Evolutionary conservation across 1,140 invertebrate species (phyloP).

Genomic region (Drosophila fuyamai): DNA sequence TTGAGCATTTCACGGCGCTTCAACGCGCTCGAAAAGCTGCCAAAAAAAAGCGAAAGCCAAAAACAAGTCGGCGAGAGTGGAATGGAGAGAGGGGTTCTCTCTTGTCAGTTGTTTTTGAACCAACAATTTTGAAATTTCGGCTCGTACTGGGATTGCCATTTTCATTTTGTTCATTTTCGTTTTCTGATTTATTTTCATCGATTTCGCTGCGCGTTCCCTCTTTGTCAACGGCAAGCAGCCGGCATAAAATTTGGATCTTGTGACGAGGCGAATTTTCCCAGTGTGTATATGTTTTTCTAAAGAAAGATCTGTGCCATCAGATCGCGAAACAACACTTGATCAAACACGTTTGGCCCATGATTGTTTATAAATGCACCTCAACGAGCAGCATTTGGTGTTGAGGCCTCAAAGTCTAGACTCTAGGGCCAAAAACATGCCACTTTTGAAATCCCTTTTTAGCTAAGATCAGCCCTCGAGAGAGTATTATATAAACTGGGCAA

Average conservation of each 20-base stretch:
- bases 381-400: slow-evolving; percentile 31
- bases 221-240: slow-evolving; percentile 35
- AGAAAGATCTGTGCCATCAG: slow-evolving; percentile 31
- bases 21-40: slow-evolving; percentile 51
- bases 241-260: slow-evolving; percentile 22
- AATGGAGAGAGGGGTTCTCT: slow-evolving; percentile 6
- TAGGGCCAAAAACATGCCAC: slow-evolving; percentile 21
- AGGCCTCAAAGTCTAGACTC: slow-evolving; percentile 23
- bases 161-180: slow-evolving; percentile 62
- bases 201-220: slow-evolving; percentile 29
- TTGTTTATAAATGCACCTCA: slow-evolving; percentile 53
- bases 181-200: slow-evolving; percentile 58
- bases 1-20: slow-evolving; percentile 57
- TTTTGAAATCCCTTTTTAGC: neutral
- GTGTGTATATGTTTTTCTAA: slow-evolving; percentile 9
- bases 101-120: slow-evolving; percentile 5
- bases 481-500: slow-evolving; percentile 37
- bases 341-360: slow-evolving; percentile 38
- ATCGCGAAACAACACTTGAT: slow-evolving; percentile 14
- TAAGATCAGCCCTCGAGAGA: neutral
- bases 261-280: slow-evolving; percentile 27
- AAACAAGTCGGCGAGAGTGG: slow-evolving; percentile 31
- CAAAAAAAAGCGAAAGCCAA: slow-evolving; percentile 40
- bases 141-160: slow-evolving; percentile 53
- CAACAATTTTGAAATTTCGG: slow-evolving; percentile 42